Percentiles rank a stretch among this genome's conserved stretches.
phyloP scores from a whole-genome alignment of 2,888 invertebrate species.

The Agonum fuliginosum region DNA sequence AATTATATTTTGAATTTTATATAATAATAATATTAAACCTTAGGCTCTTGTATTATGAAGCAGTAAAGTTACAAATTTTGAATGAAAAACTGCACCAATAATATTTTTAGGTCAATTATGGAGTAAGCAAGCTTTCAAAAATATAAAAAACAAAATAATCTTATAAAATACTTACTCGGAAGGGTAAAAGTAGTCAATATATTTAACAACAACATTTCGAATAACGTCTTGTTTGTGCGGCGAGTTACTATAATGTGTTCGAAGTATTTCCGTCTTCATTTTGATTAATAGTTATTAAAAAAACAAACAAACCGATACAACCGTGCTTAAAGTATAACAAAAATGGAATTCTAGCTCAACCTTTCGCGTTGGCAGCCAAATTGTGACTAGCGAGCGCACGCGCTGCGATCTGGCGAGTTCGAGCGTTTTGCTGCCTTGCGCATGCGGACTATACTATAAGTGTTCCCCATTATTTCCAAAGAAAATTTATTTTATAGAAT shows the following conservation, averaged over 20 bases:
- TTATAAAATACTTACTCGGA: conserved; percentile 76
- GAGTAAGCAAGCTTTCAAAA: too few relatives aligned
- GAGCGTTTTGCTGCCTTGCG: not conserved
- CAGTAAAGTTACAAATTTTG: too few relatives aligned
- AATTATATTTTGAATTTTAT: too few relatives aligned
- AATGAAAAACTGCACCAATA: not conserved
- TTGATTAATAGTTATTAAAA: conserved; percentile 71
- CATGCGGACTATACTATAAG: conserved; percentile 24
- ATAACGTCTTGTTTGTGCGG: conserved; percentile 74
- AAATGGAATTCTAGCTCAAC: too few relatives aligned
- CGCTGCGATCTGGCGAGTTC: not conserved
- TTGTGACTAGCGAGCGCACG: conserved; percentile 15
- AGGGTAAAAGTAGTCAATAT: conserved; percentile 82
- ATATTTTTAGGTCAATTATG: not conserved
- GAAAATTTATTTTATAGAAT: conserved; percentile 30
- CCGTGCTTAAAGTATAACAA: too few relatives aligned
- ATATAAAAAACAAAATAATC: too few relatives aligned
- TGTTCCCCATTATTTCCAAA: not conserved
- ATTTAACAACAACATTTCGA: conserved; percentile 82
- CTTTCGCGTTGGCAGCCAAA: not conserved
- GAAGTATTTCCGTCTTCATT: conserved; percentile 75
- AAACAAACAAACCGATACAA: conserved; percentile 4
- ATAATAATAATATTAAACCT: too few relatives aligned
- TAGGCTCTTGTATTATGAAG: too few relatives aligned
- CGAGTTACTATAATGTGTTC: conserved; percentile 32